phyloP scores from a whole-genome alignment of 1,140 invertebrate genomes.

The Nasonia vitripennis region DNA sequence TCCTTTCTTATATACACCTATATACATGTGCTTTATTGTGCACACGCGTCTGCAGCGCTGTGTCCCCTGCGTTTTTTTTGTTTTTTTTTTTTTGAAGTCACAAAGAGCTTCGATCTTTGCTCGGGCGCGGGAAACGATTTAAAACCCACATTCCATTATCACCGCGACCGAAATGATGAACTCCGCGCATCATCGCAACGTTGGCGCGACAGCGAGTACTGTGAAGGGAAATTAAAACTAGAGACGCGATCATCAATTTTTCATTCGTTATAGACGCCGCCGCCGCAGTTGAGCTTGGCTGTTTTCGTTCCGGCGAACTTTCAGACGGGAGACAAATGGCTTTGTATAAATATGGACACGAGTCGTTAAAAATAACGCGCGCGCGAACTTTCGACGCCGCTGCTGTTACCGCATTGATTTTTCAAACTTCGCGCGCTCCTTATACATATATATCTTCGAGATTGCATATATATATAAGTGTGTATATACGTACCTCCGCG shows the following conservation, averaged over 20 bases:
- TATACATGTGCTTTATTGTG: not conserved
- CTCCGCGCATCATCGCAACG: not conserved
- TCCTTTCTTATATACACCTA: not conserved
- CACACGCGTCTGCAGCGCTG: not conserved
- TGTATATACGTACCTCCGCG: conserved; percentile 86
- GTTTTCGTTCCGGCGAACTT: not conserved
- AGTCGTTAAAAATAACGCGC: not conserved
- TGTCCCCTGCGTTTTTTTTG: too few relatives aligned
- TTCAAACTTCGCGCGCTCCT: not conserved
- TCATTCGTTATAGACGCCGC: not conserved
- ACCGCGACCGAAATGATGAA: conserved; percentile 26
- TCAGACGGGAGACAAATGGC: not conserved
- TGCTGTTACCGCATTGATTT: not conserved
- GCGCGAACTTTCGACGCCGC: too few relatives aligned
- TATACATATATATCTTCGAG: too few relatives aligned
- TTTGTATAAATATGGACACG: not conserved
- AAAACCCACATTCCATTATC: conserved; percentile 53
- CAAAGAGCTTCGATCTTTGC: conserved; percentile 24
- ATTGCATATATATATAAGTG: too few relatives aligned
- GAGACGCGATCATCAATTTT: conserved; percentile 19
- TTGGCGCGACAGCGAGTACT: not conserved
- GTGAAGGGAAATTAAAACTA: conserved; percentile 15
- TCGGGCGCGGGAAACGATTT: conserved; percentile 29
- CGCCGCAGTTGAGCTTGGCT: not conserved
- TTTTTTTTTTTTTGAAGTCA: too few relatives aligned